A percentile compares a stretch with the other conserved stretches of the same genome.
These are phyloP conservation scores for Dufourea novaeangliae DNA, from an alignment of 1,140 invertebrate species.

Conservation along the genomic window DNA sequence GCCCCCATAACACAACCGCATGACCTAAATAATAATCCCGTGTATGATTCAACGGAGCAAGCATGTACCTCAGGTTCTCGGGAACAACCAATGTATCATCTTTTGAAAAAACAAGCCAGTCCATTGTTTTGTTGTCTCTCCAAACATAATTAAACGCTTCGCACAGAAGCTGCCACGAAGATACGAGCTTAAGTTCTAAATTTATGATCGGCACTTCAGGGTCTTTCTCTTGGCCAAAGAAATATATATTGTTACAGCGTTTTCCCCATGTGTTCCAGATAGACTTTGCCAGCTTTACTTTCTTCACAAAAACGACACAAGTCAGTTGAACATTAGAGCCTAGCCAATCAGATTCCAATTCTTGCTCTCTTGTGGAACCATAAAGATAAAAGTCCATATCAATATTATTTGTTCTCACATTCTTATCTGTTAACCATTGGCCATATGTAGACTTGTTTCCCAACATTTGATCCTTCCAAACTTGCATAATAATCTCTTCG, in stretches of 20 bases:
- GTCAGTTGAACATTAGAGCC: constrained; percentile 71
- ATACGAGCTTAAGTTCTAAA: constrained; percentile 72
- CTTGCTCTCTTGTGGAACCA: constrained; percentile 24
- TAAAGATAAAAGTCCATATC: constrained; percentile 73
- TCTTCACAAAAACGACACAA: constrained; percentile 76
- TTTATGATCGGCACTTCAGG: constrained; percentile 67
- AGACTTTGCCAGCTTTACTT: constrained; percentile 69
- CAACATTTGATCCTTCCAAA: constrained; percentile 39
- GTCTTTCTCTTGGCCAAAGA: constrained; percentile 68
- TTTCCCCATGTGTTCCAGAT: constrained; percentile 76
- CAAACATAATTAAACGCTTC: constrained; percentile 76
- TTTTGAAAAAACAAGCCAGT: constrained; percentile 81
- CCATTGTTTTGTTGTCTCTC: constrained; percentile 50
- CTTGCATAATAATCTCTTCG: constrained; percentile 31
- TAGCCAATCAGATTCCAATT: constrained; percentile 75
- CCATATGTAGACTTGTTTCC: constrained; percentile 57
- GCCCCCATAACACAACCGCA: constrained; percentile 79
- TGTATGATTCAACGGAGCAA: constrained; percentile 75
- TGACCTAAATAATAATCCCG: constrained; percentile 82
- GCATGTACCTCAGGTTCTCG: constrained; percentile 80
- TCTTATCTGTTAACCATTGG: constrained; percentile 67
- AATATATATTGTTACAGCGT: constrained; percentile 76
- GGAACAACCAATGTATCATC: constrained; percentile 81
- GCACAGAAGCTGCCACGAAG: constrained; percentile 81
- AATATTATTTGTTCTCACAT: constrained; percentile 51